Base-by-base conservation (phyloP, 2,797 vertebrate species). In the Oryzias dopingdopingensis region DNA sequence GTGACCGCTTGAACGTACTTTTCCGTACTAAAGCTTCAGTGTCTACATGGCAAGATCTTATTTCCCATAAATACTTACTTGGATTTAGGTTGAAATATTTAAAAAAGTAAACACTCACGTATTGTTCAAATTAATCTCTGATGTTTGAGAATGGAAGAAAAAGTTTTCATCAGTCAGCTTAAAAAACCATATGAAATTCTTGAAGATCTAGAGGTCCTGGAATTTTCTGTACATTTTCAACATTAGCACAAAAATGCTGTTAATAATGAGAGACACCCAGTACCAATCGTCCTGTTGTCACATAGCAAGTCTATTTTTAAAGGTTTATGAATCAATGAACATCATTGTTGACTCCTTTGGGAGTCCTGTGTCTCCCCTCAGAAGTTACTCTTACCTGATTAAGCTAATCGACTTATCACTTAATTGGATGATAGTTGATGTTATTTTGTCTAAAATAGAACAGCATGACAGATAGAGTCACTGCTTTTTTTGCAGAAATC, bases 391-490 rank as follows among this genome's bases (percentile, higher is more conserved):
- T 5, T 32, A 23, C n/a, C 24, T 3, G 57, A 16, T 14, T 51
- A 14, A 14, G 57, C 72, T 12, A 41, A 67, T 79, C 58, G 44
- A n/a, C 53, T 0, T 49, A 32, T 68, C 56, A 22, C 45, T 65
- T 77, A 72, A 84, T 66, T 50, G 8, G 70, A 85, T 85, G 77
- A 56, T 61, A 60, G 62, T 46, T 79, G 76, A 88, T n/a, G 20
- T 72, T 41, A 29, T 88, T 22, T 81, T 66, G 62, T 70, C 45
- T 23, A 22, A 23, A 6, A 5, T 47, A 14, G 22, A 47, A 23
- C 45, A 6, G 45, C 12, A 22, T 47, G 12, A 14, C 18, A 47
- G 20, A 47, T 5, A 44, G n/a, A 44, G n/a, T 44, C 32, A 12
- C 32, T 44, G 42, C 8, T 47, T 13, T 18, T 3, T 22, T 4